Evolutionary conservation across 2,797 vertebrate genomes (phyloP).

Genomic region (Forpus xanthops): DNA sequence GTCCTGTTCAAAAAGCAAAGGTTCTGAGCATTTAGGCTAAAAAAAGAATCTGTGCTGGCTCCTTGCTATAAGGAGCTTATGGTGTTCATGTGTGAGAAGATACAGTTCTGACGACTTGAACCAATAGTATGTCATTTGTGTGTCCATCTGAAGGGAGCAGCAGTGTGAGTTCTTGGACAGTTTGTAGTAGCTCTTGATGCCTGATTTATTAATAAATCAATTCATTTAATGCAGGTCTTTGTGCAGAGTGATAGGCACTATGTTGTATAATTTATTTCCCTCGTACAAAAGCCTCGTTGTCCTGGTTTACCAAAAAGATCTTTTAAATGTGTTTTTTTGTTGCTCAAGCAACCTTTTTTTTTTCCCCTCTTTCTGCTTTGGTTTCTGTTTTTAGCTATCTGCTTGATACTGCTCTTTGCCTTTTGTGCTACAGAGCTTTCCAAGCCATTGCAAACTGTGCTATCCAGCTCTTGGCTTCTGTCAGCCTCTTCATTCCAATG

Average conservation of each 20-base stretch:
- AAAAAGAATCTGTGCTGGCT: neutral
- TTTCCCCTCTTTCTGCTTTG: neutral
- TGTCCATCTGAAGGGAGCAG: neutral
- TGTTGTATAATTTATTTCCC: neutral
- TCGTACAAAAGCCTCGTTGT: neutral
- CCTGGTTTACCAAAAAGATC: neutral
- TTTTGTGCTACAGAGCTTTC: neutral
- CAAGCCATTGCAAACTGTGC: neutral
- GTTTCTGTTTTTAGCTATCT: neutral
- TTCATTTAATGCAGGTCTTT: slow-evolving; percentile 4
- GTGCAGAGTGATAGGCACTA: neutral
- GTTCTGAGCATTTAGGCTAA: neutral
- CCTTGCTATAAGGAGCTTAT: neutral
- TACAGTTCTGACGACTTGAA: neutral
- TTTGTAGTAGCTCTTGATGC: neutral
- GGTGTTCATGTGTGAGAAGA: neutral
- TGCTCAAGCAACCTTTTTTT: neutral
- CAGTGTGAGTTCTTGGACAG: neutral
- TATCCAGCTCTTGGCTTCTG: neutral
- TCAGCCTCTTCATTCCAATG: neutral
- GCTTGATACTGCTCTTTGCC: neutral
- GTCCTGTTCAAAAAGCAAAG: slow-evolving; percentile 1
- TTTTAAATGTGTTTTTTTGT: neutral
- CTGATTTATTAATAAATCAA: neutral
- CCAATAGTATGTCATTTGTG: neutral